Percentiles rank a stretch among this genome's conserved stretches.
Conservation (phyloP, 2,888 invertebrate genomes). For the Kuschelorhynchus macadamiae region DNA sequence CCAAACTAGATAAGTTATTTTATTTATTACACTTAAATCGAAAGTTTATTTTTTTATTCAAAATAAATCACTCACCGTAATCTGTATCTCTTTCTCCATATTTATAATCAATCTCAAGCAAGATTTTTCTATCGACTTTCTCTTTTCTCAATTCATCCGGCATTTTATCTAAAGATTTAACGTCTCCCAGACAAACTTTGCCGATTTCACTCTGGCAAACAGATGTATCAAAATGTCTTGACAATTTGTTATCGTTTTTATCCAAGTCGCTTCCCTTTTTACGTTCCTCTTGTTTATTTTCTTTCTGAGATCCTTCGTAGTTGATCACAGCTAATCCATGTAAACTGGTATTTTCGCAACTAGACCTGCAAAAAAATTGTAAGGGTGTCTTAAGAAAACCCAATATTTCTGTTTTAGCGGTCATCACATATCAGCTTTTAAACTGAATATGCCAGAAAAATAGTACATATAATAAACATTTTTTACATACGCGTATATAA, state of each 20-base stretch:
- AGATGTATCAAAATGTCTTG: constrained; percentile 61
- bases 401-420: no score
- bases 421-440: no score
- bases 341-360: constrained; percentile 55
- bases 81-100: constrained; percentile 40
- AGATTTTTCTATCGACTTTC: constrained; percentile 73
- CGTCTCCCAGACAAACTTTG: constrained; percentile 74
- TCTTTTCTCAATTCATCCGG: constrained; percentile 69
- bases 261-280: constrained; percentile 24
- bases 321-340: constrained; percentile 72
- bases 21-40: no score
- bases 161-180: constrained; percentile 72
- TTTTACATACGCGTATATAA: no score
- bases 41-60: constrained; percentile 4
- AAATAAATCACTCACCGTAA: constrained; percentile 48
- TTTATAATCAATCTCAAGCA: constrained; percentile 79
- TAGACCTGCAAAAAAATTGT: constrained; percentile 32
- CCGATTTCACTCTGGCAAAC: constrained; percentile 65
- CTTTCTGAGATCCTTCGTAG: constrained; percentile 60
- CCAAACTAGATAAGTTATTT: no score
- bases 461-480: no score
- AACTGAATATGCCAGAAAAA: no score
- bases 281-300: constrained; percentile 28
- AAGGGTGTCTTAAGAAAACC: no score
- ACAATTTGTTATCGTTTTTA: constrained; percentile 37